phyloP scores from a whole-genome alignment of 64 coral and sea anemone species.

The Stylophora pistillata region DNA sequence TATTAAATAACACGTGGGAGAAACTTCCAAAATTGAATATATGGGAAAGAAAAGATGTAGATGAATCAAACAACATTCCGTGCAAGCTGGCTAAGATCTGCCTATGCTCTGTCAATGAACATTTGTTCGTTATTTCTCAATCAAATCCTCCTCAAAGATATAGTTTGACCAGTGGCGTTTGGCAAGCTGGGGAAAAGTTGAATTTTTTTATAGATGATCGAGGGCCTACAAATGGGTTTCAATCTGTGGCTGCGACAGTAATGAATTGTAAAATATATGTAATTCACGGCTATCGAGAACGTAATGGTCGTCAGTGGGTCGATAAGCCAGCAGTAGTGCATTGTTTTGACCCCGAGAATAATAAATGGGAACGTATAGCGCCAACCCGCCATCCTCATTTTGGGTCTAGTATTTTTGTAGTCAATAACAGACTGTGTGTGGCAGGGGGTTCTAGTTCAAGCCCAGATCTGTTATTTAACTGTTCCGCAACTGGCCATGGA shows the following conservation, averaged over 20 bases:
- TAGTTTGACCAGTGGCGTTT: neutral
- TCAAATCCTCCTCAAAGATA: neutral
- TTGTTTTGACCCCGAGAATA: too few relatives aligned
- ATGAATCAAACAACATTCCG: too few relatives aligned
- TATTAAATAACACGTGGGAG: neutral
- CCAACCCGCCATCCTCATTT: neutral
- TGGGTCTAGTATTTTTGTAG: neutral
- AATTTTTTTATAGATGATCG: neutral
- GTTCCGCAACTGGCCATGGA: too few relatives aligned
- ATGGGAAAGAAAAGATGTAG: too few relatives aligned
- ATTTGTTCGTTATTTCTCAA: neutral
- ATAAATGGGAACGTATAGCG: too few relatives aligned
- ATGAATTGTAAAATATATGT: too few relatives aligned
- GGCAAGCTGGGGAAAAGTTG: neutral
- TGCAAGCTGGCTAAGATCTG: neutral
- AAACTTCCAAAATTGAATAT: neutral
- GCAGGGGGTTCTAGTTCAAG: neutral
- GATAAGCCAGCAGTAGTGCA: neutral
- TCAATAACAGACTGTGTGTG: neutral
- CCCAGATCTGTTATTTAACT: too few relatives aligned
- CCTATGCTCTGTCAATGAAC: neutral
- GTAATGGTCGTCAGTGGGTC: neutral
- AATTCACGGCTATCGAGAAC: too few relatives aligned
- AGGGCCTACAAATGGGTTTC: too few relatives aligned
- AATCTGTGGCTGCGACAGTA: too few relatives aligned